Percentiles rank a stretch among this genome's conserved stretches.
phyloP scores from a whole-genome alignment of 2,113 vertebrate genomes.

The Chiloscyllium plagiosum region DNA sequence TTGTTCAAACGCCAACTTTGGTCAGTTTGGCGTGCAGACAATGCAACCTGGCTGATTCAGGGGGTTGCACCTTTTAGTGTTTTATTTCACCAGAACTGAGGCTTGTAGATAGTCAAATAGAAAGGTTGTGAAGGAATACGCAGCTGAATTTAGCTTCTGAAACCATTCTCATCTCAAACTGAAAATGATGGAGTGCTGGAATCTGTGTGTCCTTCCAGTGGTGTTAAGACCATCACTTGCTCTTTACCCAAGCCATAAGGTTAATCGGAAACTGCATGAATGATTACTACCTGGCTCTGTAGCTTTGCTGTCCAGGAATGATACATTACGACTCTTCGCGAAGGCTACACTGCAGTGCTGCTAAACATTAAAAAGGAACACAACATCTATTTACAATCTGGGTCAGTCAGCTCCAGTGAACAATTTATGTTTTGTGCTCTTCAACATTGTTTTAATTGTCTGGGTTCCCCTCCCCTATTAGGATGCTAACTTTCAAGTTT shows the following conservation, averaged over 20 bases:
- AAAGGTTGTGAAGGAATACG: neutral
- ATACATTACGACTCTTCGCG: neutral
- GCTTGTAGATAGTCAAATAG: neutral
- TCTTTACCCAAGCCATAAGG: constrained; percentile 32
- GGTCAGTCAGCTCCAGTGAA: neutral
- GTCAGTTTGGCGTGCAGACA: neutral
- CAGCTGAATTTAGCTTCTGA: neutral
- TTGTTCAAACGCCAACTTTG: neutral
- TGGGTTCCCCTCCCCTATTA: neutral
- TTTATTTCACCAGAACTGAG: neutral
- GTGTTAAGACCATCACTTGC: neutral
- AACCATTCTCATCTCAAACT: neutral
- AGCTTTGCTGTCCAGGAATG: neutral
- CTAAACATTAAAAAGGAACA: neutral
- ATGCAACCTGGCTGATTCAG: neutral
- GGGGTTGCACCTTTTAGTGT: neutral
- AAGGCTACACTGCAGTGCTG: neutral
- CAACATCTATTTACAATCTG: neutral
- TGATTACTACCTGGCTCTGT: constrained; percentile 14
- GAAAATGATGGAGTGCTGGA: constrained; percentile 11
- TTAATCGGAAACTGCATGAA: constrained; percentile 28
- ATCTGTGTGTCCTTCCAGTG: constrained; percentile 10
- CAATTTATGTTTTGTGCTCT: neutral
- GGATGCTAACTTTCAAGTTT: neutral
- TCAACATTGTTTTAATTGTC: neutral